Percentiles rank a stretch among this genome's conserved stretches.
phyloP scores from a whole-genome alignment of 2,113 vertebrate genomes.

The Lophochroa leadbeateri region DNA sequence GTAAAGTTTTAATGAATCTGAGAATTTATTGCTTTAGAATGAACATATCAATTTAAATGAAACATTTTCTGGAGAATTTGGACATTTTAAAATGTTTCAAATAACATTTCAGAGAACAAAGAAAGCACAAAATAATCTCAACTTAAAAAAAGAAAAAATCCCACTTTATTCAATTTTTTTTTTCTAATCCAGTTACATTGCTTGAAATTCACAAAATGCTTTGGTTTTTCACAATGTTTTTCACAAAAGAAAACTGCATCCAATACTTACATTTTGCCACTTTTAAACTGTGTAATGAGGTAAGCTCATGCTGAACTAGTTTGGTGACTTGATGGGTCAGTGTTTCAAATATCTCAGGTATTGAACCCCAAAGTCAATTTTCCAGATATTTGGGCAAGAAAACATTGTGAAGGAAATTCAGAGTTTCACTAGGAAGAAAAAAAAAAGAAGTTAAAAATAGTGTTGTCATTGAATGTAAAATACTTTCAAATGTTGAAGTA shows the following conservation, averaged over 20 bases:
- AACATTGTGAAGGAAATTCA: not conserved
- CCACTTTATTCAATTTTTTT: not conserved
- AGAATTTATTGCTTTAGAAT: not conserved
- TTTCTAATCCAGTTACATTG: not conserved
- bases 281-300: not conserved
- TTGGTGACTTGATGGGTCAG: not conserved
- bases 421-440: not conserved
- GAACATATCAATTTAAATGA: not conserved
- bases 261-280: not conserved
- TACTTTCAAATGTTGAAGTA: not conserved
- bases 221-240: not conserved
- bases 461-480: not conserved
- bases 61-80: not conserved
- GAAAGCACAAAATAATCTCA: not conserved
- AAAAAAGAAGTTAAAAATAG: not conserved
- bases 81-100: not conserved
- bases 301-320: not conserved
- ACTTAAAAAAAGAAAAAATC: not conserved
- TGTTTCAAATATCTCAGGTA: not conserved
- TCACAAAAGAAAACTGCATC: not conserved
- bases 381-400: not conserved
- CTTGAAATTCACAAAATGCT: not conserved
- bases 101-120: not conserved
- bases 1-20: not conserved
- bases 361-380: not conserved